Evolutionary conservation across 2,888 invertebrate genomes (phyloP).

Genomic region (Aphodius sticticus): DNA sequence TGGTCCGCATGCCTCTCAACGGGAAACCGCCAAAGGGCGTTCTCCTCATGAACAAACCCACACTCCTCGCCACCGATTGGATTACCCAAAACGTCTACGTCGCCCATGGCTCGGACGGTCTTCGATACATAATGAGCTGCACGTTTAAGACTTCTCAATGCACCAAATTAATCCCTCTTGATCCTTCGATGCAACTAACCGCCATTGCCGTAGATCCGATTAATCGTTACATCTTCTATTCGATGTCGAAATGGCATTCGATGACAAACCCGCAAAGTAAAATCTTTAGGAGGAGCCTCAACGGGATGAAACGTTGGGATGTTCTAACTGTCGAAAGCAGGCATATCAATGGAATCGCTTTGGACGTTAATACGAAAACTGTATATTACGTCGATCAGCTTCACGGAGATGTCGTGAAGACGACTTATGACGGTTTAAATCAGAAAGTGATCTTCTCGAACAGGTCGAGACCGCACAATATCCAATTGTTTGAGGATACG

Average conservation of each 20-base stretch:
- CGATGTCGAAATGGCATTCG: constrained; percentile 59
- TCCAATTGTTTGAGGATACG: constrained; percentile 78
- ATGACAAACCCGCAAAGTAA: constrained; percentile 60
- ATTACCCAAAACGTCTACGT: constrained; percentile 76
- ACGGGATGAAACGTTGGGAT: constrained; percentile 62
- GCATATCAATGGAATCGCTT: constrained; percentile 60
- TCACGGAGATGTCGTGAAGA: constrained; percentile 62
- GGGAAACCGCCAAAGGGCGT: constrained; percentile 57
- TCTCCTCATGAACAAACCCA: constrained; percentile 29
- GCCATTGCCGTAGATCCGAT: constrained; percentile 72
- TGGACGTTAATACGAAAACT: constrained; percentile 65
- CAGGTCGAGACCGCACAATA: constrained; percentile 66
- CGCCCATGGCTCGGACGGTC: constrained; percentile 56
- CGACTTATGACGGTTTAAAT: constrained; percentile 62
- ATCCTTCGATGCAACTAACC: constrained; percentile 63
- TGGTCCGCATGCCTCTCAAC: constrained; percentile 60
- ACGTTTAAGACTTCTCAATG: constrained; percentile 52
- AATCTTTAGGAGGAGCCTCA: constrained; percentile 64
- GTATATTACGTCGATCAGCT: constrained; percentile 82
- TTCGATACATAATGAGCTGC: constrained; percentile 54
- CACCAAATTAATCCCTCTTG: constrained; percentile 55
- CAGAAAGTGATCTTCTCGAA: constrained; percentile 61
- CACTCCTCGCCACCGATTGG: constrained; percentile 77
- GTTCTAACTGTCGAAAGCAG: constrained; percentile 52
- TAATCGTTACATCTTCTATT: constrained; percentile 67